Conservation (phyloP, 2,797 vertebrate genomes). For the Heliangelus exortis region DNA sequence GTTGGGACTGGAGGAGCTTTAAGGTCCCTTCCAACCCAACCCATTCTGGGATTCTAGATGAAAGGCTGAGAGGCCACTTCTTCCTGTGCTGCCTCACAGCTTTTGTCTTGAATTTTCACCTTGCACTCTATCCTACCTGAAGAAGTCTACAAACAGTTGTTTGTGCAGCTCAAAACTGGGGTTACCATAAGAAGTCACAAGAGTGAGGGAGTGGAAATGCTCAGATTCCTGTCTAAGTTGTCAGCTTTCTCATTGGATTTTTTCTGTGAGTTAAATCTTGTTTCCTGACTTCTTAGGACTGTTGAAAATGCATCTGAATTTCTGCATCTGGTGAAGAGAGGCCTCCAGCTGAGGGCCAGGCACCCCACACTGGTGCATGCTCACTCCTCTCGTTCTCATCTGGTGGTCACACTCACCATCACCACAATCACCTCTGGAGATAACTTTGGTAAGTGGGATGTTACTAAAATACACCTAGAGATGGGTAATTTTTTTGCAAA, state of each 20-base stretch:
- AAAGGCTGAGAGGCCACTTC: background rate
- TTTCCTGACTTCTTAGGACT: slow-evolving; percentile 50
- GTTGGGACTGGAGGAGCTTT: too few relatives aligned
- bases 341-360: slow-evolving; percentile 77
- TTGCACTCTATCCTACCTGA: background rate
- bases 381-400: slow-evolving; percentile 88
- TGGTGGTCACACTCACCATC: slow-evolving; percentile 83
- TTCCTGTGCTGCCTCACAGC: background rate
- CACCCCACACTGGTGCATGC: slow-evolving; percentile 84
- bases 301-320: slow-evolving; percentile 78
- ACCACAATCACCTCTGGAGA: slow-evolving; percentile 72
- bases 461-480: background rate
- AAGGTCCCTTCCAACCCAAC: too few relatives aligned
- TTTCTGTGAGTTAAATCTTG: background rate
- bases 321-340: slow-evolving; percentile 76
- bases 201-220: background rate
- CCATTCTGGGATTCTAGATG: background rate
- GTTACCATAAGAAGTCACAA: background rate
- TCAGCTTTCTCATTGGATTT: background rate
- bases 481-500: background rate
- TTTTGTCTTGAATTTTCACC: background rate
- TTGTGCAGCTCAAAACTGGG: background rate
- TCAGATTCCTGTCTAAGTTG: background rate
- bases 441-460: slow-evolving; percentile 74
- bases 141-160: background rate